Conservation (phyloP, 2,797 vertebrate genomes). For the Cirrhinus mrigala region DNA sequence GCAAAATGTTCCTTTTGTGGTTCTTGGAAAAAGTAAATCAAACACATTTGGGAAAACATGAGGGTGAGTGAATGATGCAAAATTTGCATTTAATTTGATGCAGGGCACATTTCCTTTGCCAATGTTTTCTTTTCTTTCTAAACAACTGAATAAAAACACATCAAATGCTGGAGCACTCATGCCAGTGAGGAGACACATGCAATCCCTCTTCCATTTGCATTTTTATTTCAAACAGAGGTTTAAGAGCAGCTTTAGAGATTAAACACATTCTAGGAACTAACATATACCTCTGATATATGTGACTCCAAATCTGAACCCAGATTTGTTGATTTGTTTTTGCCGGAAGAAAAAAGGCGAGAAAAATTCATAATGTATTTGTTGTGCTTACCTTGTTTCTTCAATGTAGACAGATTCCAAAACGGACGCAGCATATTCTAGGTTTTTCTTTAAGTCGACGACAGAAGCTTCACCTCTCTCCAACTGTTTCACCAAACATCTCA, state of each 20-base stretch:
- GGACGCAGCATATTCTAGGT: constrained; percentile 88
- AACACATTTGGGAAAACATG: constrained; percentile 5
- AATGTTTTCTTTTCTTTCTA: not conserved
- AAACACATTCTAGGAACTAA: constrained; percentile 28
- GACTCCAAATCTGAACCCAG: not conserved
- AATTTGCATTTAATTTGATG: constrained; percentile 8
- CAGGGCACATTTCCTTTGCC: not conserved
- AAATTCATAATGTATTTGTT: not conserved
- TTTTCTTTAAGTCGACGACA: constrained; percentile 87
- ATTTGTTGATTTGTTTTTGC: not conserved
- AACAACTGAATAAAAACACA: not conserved
- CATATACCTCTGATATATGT: not conserved
- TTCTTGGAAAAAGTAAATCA: not conserved
- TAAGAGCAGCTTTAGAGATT: constrained; percentile 20
- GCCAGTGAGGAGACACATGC: not conserved
- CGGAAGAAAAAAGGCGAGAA: not conserved
- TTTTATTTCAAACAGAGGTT: constrained; percentile 1
- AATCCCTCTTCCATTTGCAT: not conserved
- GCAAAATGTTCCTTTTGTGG: not conserved
- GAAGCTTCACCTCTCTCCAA: constrained; percentile 88
- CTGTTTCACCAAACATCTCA: constrained; percentile 87
- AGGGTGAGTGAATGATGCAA: not conserved
- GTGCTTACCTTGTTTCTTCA: constrained; percentile 84
- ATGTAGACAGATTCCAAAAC: constrained; percentile 90
- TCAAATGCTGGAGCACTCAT: not conserved